Evolutionary conservation across 2,797 vertebrate genomes (phyloP), one percentile per base, ranked within the genome.

Genomic region (Vultur gryphus): DNA sequence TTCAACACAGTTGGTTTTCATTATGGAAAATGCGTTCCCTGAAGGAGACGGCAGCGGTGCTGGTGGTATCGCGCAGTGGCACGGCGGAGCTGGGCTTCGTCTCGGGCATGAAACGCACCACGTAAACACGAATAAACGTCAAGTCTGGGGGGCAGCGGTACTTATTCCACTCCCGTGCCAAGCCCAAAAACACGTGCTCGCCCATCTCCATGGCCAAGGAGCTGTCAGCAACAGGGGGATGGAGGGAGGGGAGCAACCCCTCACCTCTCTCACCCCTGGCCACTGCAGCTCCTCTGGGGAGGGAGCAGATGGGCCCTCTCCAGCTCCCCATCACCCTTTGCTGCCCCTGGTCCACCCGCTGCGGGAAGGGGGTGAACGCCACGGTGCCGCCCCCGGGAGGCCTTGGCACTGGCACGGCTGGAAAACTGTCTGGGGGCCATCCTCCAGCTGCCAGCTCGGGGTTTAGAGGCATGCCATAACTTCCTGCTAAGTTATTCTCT

Each of bases 41-140:
- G 3, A 57, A 66, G 54, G 71, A 48, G 52, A 35, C 0, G 2
- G 62, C 54, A 28, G 46, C 0, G 0, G 51, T 13, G 31, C 37
- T 28, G 64, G 48, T 5, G 9, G 28, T 33, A 52, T 67, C 15
- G 57, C 0, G 0, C 6, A 2, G 48, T 12, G 10, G 29, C 73
- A 16, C 7, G 1, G 61, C 7, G 2, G 67, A 82, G 41, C 54
- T 10, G 37, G 26, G 19, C 76, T 72, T 55, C 2, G 0, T 57
- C 16, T 51, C 9, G 2, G 46, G 29, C 54, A 13, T 0, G 0
- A n/a, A 71, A 44, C 1, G 3, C 43, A 11, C 46, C 18, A 0
- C 2, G 1, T 43, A 52, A 90, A 78, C 26, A 21, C 1, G 0
- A 41, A 5, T 46, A 33, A 21, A 13, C 71, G n/a, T 49, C 39